Conservation (phyloP, 2,888 invertebrate genomes). For the Empis livida region DNA sequence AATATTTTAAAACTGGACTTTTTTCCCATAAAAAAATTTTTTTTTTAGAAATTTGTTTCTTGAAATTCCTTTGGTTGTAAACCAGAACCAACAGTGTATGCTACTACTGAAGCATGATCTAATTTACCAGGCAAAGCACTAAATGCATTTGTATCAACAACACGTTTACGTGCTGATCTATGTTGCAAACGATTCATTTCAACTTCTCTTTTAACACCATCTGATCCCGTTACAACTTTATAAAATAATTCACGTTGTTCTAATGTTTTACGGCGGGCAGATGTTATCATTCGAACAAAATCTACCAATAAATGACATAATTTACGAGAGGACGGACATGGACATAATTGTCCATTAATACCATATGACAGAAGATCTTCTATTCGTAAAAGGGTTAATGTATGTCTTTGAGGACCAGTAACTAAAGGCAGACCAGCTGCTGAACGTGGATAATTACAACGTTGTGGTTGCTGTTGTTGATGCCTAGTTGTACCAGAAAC, state of each 20-base stretch:
- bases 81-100: constrained; percentile 55
- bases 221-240: constrained; percentile 41
- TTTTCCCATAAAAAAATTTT: background rate
- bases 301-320: constrained; percentile 61
- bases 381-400: constrained; percentile 57
- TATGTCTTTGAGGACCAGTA: constrained; percentile 62
- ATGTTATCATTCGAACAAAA: constrained; percentile 67
- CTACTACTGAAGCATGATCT: constrained; percentile 77
- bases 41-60: constrained; percentile 34
- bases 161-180: constrained; percentile 50
- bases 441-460: constrained; percentile 25
- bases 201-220: constrained; percentile 39
- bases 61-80: constrained; percentile 32
- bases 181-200: constrained; percentile 51
- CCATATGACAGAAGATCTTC: constrained; percentile 61
- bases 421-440: constrained; percentile 49
- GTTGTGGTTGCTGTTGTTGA: background rate
- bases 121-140: constrained; percentile 67
- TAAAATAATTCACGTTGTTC: constrained; percentile 71
- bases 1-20: no score
- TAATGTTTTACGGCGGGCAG: constrained; percentile 66
- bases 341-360: constrained; percentile 47
- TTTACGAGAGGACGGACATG: constrained; percentile 47
- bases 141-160: constrained; percentile 59
- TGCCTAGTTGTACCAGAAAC: constrained; percentile 13